Base-by-base conservation (phyloP, 1,140 invertebrate species). In the Ceratoteleas bidentatus region DNA sequence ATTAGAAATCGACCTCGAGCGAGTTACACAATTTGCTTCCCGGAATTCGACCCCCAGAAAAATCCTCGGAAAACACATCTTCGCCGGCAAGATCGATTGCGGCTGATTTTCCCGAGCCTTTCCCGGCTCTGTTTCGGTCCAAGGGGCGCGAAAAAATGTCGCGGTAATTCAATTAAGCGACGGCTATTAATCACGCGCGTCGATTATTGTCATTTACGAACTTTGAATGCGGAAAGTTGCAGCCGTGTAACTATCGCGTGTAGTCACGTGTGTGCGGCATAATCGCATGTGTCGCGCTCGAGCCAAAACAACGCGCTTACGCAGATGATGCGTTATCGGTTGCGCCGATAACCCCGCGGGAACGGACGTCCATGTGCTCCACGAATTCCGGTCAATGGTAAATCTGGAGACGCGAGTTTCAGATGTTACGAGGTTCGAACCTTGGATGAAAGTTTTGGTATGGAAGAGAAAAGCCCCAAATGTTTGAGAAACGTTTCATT, bases 271-370 rank as follows among this genome's bases (percentile, higher is more conserved):
- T 84, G 80, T 66, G 49, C 13, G 45, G 45, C 33, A 54, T 80
- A 84, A 88, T 86, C 83, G 78, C 61, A 24, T 81, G 60, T 82
- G 78, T 78, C 69, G 83, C 66, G 38, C 62, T 49, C 45, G 43
- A 88, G 85, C 87, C 87, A 87, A 79, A 87, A 88, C 84, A 88
- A 50, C 78, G 62, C 33, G 36, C 79, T 60, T 61, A 68, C 38
- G 79, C 54, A 81, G 50, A 76, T 72, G 73, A 70, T 54, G 70
- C 61, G 62, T 78, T 75, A 81, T 79, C 76, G 79, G 68, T 61
- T 68, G 57, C 61, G 78, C 53, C 32, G 88, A 89, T 89, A 88
- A 89, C 87, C 88, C 61, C 81, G 69, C 76, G 81, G 54, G 43
- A 84, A 69, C 61, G 53, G 32, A 9, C 24, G 61, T 73, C 84